Conservation (phyloP, 2,888 invertebrate species). For the Boloria selene region DNA sequence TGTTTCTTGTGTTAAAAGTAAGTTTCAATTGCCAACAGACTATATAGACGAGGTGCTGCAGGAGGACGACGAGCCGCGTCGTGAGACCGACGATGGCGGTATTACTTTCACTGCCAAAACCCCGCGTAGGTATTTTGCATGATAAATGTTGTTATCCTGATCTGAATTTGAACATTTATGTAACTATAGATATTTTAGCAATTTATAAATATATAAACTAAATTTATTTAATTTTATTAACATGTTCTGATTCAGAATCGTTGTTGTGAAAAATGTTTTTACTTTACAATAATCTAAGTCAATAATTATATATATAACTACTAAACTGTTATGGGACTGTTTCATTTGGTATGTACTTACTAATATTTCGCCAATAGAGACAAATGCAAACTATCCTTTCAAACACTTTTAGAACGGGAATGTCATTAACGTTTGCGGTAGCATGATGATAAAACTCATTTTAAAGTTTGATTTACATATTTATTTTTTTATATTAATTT, state of each 20-base stretch:
- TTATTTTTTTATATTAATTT: constrained; percentile 21
- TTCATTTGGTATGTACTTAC: constrained; percentile 39
- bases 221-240: background rate
- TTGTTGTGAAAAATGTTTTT: constrained; percentile 40
- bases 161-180: constrained; percentile 67
- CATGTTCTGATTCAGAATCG: constrained; percentile 44
- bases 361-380: background rate
- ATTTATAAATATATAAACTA: background rate
- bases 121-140: constrained; percentile 89
- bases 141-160: constrained; percentile 55
- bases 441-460: constrained; percentile 27
- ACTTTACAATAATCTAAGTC: constrained; percentile 30
- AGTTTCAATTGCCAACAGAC: constrained; percentile 78
- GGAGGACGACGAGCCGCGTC: constrained; percentile 81
- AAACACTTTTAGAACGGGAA: constrained; percentile 6
- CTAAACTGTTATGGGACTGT: constrained; percentile 34
- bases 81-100: constrained; percentile 89
- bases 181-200: background rate
- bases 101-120: constrained; percentile 95
- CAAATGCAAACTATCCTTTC: background rate
- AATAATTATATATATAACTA: constrained; percentile 37
- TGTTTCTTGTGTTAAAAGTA: background rate
- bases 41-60: constrained; percentile 93
- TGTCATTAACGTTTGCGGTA: constrained; percentile 10
- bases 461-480: constrained; percentile 4